Conservation (phyloP, 2,113 vertebrate species). For the Strix aluco region DNA sequence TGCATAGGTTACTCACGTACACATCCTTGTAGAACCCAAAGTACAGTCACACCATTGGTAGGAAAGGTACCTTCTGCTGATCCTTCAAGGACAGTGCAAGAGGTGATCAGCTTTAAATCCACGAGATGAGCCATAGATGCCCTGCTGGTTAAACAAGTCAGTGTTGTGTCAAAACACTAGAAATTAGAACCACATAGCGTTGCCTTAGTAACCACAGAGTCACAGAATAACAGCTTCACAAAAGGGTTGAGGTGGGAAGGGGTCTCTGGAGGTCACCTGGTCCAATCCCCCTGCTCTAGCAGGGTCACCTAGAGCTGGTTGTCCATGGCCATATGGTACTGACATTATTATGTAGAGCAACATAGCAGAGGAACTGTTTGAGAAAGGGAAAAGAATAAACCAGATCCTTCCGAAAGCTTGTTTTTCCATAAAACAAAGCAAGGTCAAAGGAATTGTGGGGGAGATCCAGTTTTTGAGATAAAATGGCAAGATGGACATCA, state of each 20-base stretch:
- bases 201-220: background rate
- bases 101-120: background rate
- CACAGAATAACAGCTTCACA: background rate
- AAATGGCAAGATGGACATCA: background rate
- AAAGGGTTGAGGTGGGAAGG: background rate
- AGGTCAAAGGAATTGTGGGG: background rate
- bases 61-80: background rate
- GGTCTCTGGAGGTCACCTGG: background rate
- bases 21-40: background rate
- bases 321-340: background rate
- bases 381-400: background rate
- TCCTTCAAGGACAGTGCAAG: background rate
- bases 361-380: background rate
- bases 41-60: background rate
- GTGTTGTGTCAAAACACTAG: background rate
- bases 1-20: background rate
- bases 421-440: background rate
- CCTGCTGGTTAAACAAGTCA: background rate
- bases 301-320: background rate
- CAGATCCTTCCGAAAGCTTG: background rate
- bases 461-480: background rate
- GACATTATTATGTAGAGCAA: background rate
- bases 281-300: background rate
- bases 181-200: background rate
- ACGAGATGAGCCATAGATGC: fast-evolving